A percentile compares a stretch with the other conserved stretches of the same genome.
phyloP scores from a whole-genome alignment of 2,888 invertebrate species.

The Polymixis lichenea region DNA sequence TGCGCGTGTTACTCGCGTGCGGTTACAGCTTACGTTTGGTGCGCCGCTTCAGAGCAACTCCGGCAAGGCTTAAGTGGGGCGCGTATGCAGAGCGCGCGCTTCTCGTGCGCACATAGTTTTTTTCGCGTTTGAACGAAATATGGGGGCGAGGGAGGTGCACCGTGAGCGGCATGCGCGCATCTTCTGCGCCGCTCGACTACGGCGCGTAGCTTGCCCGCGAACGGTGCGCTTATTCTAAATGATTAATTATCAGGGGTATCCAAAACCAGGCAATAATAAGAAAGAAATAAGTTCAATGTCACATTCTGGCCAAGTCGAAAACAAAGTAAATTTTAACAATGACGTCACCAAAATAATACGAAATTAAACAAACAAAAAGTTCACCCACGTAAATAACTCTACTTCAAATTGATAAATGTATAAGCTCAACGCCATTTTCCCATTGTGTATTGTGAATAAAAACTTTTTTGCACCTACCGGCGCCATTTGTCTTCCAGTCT shows the following conservation, averaged over 20 bases:
- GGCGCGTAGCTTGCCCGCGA: too few species aligned
- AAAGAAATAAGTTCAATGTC: not conserved
- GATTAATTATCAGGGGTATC: not conserved
- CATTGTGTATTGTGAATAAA: conserved; percentile 62
- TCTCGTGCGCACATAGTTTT: too few species aligned
- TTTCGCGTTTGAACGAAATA: too few species aligned
- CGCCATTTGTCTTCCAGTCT: conserved; percentile 61
- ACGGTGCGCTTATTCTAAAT: too few species aligned
- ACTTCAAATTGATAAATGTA: conserved; percentile 62
- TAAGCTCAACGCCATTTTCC: conserved; percentile 56
- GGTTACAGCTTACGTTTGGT: too few species aligned
- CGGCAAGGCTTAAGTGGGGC: too few species aligned
- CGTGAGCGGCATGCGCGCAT: too few species aligned
- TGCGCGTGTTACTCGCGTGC: too few species aligned
- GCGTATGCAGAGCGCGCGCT: too few species aligned
- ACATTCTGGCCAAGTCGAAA: not conserved
- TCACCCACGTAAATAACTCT: conserved; percentile 51
- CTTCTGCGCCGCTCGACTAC: too few species aligned
- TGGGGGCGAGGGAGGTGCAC: too few species aligned
- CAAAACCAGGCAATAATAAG: not conserved
- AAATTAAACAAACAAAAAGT: conserved; percentile 49
- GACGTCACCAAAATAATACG: conserved; percentile 28
- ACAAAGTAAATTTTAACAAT: conserved; percentile 23
- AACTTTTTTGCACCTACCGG: conserved; percentile 66
- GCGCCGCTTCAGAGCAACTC: too few species aligned